Conservation (phyloP, 2,888 invertebrate species). For the Chrysina gloriosa region DNA sequence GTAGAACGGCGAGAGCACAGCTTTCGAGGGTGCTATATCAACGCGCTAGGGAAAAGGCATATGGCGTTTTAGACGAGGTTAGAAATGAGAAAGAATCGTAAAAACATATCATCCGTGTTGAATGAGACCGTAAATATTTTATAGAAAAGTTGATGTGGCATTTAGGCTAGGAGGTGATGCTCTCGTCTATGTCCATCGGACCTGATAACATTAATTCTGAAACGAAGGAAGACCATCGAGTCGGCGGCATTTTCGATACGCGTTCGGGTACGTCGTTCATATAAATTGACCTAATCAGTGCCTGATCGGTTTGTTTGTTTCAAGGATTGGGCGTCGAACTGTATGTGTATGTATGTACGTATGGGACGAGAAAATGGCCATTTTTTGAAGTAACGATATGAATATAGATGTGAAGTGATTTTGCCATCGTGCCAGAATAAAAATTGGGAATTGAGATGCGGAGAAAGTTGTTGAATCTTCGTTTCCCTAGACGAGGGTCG, state of each 20-base stretch:
- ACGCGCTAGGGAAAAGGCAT: not conserved
- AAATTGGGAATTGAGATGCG: not conserved
- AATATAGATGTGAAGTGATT: not conserved
- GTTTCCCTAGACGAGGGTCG: too few relatives aligned
- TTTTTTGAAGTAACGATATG: not conserved
- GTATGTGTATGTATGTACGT: not conserved
- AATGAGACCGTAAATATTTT: slow-evolving; percentile 34
- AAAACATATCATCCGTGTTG: slow-evolving; percentile 4
- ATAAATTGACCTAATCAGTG: slow-evolving; percentile 12
- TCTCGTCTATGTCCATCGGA: not conserved
- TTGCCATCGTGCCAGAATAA: not conserved
- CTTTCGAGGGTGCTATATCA: not conserved
- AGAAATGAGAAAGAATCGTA: slow-evolving; percentile 15
- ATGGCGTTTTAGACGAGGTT: not conserved
- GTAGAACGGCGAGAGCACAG: not conserved
- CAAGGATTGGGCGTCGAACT: not conserved
- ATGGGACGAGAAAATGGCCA: not conserved
- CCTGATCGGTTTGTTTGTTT: slow-evolving; percentile 7
- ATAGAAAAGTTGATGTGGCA: slow-evolving; percentile 8
- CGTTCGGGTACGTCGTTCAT: not conserved
- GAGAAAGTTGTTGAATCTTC: not conserved
- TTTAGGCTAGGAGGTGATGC: not conserved
- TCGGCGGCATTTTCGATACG: slow-evolving; percentile 2
- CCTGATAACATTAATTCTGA: slow-evolving; percentile 24
- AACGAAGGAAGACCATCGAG: slow-evolving; percentile 23